Evolutionary conservation across 2,797 vertebrate species (phyloP).

Genomic region (Acanthurus lineatus): DNA sequence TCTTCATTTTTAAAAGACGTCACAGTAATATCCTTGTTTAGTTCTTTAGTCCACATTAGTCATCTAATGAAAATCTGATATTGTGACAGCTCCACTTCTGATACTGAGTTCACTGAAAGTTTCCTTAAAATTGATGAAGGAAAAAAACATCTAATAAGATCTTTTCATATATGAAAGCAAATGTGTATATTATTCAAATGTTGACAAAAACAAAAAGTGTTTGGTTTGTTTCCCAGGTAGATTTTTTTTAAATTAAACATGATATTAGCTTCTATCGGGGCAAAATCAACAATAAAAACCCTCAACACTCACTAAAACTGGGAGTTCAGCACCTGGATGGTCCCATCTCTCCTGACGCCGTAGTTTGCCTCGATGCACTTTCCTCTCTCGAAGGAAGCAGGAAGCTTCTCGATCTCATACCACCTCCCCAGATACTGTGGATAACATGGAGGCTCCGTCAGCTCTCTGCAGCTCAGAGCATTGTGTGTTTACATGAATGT

Average conservation of each 20-base stretch:
- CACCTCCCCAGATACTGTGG: constrained; percentile 88
- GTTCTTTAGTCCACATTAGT: no score
- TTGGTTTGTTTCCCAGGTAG: not conserved
- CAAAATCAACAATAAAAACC: not conserved
- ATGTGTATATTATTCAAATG: no score
- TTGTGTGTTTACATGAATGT: not conserved
- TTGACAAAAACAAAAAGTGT: not conserved
- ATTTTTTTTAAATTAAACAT: not conserved
- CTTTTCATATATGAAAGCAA: no score
- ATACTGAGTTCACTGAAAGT: no score
- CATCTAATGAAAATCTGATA: no score
- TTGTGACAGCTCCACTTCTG: no score
- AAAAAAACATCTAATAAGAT: no score
- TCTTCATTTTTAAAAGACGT: no score
- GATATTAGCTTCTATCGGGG: not conserved
- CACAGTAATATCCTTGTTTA: no score
- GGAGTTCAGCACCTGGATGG: constrained; percentile 87
- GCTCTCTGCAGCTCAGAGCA: not conserved
- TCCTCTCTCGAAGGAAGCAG: constrained; percentile 87
- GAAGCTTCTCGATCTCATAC: constrained; percentile 94
- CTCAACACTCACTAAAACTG: constrained; percentile 85
- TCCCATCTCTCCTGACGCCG: constrained; percentile 83
- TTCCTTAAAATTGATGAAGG: no score
- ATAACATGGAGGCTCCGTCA: not conserved
- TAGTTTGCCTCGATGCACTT: constrained; percentile 91